phyloP scores from a whole-genome alignment of 30 jellyfish, hydroid and myxozoan genomes.

The Hydractinia symbiolongicarpus region DNA sequence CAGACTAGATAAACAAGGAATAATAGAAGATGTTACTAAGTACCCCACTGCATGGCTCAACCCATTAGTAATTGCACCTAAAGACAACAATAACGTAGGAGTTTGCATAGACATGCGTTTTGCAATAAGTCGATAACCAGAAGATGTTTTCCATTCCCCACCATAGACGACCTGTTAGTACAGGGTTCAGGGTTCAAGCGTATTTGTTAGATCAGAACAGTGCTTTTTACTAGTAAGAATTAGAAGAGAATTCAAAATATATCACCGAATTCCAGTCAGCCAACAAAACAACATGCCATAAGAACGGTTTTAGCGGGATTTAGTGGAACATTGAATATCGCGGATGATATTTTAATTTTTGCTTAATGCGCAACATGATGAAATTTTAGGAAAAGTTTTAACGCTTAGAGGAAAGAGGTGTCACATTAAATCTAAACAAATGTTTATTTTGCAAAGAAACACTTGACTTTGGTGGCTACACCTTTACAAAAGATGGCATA shows the following conservation, averaged over 20 bases:
- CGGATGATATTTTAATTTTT: not conserved
- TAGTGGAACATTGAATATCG: not conserved
- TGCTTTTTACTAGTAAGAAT: not conserved
- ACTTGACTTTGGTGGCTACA: slow-evolving; percentile 13
- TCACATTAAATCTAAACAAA: slow-evolving; percentile 3
- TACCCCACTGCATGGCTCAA: slow-evolving; percentile 16
- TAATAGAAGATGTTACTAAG: slow-evolving; percentile 5
- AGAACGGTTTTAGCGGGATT: not conserved
- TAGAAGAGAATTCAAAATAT: not conserved
- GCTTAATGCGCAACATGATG: not conserved
- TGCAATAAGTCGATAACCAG: slow-evolving; percentile 2
- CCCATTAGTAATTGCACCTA: slow-evolving; percentile 7
- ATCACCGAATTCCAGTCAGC: slow-evolving; percentile 10
- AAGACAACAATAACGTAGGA: not conserved
- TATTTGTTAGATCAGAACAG: not conserved
- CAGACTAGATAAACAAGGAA: not conserved
- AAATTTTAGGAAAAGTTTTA: not conserved
- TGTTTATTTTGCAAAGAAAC: slow-evolving; percentile 10
- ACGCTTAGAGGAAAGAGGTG: not conserved
- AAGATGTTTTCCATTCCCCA: not conserved
- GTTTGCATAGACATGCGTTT: slow-evolving; percentile 6
- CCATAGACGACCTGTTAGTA: slow-evolving; percentile 2
- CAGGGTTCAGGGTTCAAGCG: not conserved
- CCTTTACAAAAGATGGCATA: not conserved
- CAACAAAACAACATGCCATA: not conserved